Percentiles rank a stretch among this genome's conserved stretches.
phyloP scores from a whole-genome alignment of 2,888 invertebrate species.

The Thysanoteuthis rhombus region DNA sequence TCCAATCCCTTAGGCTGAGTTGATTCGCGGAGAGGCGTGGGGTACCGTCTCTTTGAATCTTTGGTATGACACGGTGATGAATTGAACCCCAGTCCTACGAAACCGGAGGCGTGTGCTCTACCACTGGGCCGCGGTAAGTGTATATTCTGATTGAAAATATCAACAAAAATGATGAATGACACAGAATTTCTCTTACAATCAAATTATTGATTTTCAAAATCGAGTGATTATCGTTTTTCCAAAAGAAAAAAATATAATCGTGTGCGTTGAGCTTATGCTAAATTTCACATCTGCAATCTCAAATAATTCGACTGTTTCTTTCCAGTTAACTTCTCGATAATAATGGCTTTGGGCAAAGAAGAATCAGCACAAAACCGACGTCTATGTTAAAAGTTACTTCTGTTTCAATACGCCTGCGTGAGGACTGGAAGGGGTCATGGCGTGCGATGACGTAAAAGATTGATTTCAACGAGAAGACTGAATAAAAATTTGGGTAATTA shows the following conservation, averaged over 20 bases:
- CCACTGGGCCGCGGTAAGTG: too few species aligned
- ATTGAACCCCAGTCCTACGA: too few species aligned
- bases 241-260: background rate
- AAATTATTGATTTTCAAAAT: background rate
- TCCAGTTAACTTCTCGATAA: background rate
- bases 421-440: background rate
- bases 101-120: too few species aligned
- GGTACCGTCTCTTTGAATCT: too few species aligned
- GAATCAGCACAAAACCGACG: background rate
- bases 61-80: too few species aligned
- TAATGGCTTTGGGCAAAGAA: background rate
- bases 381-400: background rate
- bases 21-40: too few species aligned
- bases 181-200: background rate
- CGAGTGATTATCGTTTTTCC: background rate
- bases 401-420: background rate
- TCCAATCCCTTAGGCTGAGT: too few species aligned
- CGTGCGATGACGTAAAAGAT: background rate
- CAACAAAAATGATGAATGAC: too few species aligned
- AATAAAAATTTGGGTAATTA: too few species aligned
- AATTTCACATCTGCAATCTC: too few species aligned
- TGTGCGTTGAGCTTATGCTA: background rate
- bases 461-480: background rate
- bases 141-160: too few species aligned
- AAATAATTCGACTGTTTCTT: background rate